These are phyloP conservation scores for Pseudopleuronectes americanus DNA, from an alignment of 2,797 vertebrate genomes.

Conservation along the genomic window DNA sequence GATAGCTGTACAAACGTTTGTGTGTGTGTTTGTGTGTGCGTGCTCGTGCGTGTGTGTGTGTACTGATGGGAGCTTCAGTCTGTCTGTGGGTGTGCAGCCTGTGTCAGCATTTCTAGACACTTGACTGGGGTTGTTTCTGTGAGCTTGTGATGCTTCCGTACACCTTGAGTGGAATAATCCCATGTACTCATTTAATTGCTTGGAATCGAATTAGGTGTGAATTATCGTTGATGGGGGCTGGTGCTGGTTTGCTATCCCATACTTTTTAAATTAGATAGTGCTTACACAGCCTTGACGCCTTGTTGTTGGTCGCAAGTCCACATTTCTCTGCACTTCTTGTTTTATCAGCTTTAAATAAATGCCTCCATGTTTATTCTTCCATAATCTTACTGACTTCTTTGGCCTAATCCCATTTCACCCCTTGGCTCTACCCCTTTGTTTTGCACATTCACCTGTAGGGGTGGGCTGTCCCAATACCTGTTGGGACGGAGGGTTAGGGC, in stretches of 20 bases:
- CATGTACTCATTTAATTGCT: conserved; percentile 68
- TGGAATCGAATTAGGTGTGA: conserved; percentile 65
- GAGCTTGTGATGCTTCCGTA: conserved; percentile 45
- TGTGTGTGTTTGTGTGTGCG: neutral
- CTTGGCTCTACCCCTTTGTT: too few species aligned
- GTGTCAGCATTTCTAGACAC: conserved; percentile 57
- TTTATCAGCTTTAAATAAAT: neutral
- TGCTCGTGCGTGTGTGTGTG: neutral
- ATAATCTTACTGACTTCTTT: neutral
- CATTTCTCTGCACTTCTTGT: neutral
- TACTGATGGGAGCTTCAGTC: conserved; percentile 33
- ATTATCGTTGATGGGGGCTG: conserved; percentile 1
- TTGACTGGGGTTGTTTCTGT: conserved; percentile 53
- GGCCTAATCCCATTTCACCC: neutral
- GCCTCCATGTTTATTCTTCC: neutral
- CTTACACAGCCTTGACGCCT: neutral
- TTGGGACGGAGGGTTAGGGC: too few species aligned
- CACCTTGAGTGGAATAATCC: conserved; percentile 64
- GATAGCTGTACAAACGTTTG: neutral
- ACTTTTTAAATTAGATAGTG: conserved; percentile 8
- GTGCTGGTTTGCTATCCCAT: neutral
- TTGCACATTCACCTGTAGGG: too few species aligned
- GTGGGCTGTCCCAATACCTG: too few species aligned
- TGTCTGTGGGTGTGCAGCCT: conserved; percentile 28
- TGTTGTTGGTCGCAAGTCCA: neutral